Percentiles rank a stretch among this genome's conserved stretches.
Conservation (phyloP, 2,888 invertebrate genomes). For the Drosophila limbata region DNA sequence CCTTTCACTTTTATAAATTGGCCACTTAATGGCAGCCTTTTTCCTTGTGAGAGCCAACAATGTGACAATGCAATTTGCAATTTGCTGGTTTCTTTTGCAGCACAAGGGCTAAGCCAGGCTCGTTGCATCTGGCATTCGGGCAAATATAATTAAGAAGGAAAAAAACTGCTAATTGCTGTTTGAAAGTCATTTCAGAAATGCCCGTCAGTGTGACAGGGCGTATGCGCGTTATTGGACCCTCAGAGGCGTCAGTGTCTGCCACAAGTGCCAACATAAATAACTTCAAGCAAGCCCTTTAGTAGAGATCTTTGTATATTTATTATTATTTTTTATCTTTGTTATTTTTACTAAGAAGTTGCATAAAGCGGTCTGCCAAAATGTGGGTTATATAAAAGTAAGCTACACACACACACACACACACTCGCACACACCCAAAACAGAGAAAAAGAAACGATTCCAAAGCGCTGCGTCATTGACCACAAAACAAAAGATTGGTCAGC, state of each 20-base stretch:
- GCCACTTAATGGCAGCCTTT: conserved; percentile 41
- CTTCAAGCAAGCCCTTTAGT: conserved; percentile 34
- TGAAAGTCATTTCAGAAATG: conserved; percentile 48
- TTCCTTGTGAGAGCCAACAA: conserved; percentile 48
- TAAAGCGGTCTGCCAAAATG: conserved; percentile 63
- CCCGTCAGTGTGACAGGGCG: conserved; percentile 37
- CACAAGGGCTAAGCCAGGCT: conserved; percentile 4
- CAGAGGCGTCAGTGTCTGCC: conserved; percentile 1
- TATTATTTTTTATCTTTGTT: not conserved
- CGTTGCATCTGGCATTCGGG: conserved; percentile 7
- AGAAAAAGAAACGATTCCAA: conserved; percentile 40
- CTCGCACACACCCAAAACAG: conserved; percentile 1
- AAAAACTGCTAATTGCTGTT: conserved; percentile 67
- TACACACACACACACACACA: not conserved
- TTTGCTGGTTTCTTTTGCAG: conserved; percentile 27
- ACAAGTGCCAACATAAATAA: conserved; percentile 36
- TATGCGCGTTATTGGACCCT: conserved; percentile 36
- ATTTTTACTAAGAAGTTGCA: conserved; percentile 68
- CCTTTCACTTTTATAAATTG: conserved; percentile 69
- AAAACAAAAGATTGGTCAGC: conserved; percentile 47
- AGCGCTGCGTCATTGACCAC: conserved; percentile 73
- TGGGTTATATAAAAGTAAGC: conserved; percentile 67
- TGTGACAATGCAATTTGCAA: conserved; percentile 66
- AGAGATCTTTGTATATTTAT: not conserved
- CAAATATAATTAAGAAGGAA: conserved; percentile 31